Base-by-base conservation (phyloP, 30 jellyfish, hydroid and myxozoan genomes). In the Aurelia aurita region DNA sequence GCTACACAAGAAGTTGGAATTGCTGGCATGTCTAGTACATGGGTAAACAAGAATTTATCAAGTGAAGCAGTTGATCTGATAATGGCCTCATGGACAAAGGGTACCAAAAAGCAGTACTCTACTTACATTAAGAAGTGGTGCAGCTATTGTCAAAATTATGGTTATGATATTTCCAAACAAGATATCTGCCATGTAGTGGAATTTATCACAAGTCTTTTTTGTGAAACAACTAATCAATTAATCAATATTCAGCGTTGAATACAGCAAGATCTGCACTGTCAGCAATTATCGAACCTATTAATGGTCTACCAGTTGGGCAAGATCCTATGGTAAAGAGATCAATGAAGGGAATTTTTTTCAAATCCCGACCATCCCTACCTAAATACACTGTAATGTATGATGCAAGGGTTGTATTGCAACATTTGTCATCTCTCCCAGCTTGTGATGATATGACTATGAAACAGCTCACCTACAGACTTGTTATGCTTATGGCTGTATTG, bases 181-280 rank as follows among this genome's bases (percentile, higher is more conserved):
- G 16, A 10, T 8, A 9, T 63, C 29, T 20, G 27, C n/a, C 76
- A 63, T 20, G 76, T 23, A 0, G 35, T 57, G 22, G 39, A 43
- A 5, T 77, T 77, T 53, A 16, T 77, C 25, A 57, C 82, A 29
- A 20, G 25, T n/a, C 67, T 77, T 19, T 77, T n/a, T 16, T 16
- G 16, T 61, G 25, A 70, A 46, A 70, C n/a, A 45, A 45, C 20
- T 16, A 4, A 14, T n/a, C 27, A 46, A 15, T 61, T n/a, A n/a
- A n/a, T n/a, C n/a, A n/a, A n/a, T n/a, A 55, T 32, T 34, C 83
- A 2, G 51, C 64, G 22, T 28, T 77, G 13, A 35, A 75, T 22
- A 72, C 89, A 28, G 89, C 89, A 57, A 57, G 67, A 77, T 77
- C 89, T 35, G 84, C 84, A 20, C 61, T 58, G 32, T 77, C 89